Evolutionary conservation across 2,797 vertebrate species (phyloP).

Genomic region (Scolopax bukidnonensis): DNA sequence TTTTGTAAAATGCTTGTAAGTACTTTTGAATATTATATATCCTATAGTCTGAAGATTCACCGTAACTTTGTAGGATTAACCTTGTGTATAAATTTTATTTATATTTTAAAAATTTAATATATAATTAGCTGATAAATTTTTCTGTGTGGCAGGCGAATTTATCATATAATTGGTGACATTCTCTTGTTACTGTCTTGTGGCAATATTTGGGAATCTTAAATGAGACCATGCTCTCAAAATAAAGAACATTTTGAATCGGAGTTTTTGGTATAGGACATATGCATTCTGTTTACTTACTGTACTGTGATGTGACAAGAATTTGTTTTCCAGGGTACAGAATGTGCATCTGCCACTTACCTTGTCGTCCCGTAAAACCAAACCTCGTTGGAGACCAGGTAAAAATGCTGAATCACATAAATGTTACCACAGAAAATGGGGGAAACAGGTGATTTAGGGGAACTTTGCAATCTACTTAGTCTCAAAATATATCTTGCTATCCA

Average conservation of each 20-base stretch:
- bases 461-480: not conserved
- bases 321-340: conserved; percentile 88
- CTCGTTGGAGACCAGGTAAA: conserved; percentile 85
- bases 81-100: not conserved
- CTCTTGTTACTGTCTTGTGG: not conserved
- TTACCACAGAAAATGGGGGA: not conserved
- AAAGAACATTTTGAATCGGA: not conserved
- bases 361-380: conserved; percentile 86
- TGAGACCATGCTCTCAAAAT: not conserved
- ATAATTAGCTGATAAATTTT: not conserved
- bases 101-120: not conserved
- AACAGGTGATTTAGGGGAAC: not conserved
- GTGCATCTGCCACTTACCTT: conserved; percentile 96
- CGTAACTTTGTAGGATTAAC: not conserved
- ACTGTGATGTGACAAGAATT: not conserved
- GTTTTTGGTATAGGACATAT: not conserved
- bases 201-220: not conserved
- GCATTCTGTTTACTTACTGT: not conserved
- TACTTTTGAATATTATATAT: not conserved
- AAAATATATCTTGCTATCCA: rapidly evolving
- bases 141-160: not conserved
- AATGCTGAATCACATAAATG: not conserved
- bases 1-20: not conserved
- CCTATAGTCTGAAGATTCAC: not conserved
- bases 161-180: not conserved